These are phyloP conservation scores for Abscondita cerata DNA, from an alignment of 2,888 invertebrate species.

Conservation along the genomic window DNA sequence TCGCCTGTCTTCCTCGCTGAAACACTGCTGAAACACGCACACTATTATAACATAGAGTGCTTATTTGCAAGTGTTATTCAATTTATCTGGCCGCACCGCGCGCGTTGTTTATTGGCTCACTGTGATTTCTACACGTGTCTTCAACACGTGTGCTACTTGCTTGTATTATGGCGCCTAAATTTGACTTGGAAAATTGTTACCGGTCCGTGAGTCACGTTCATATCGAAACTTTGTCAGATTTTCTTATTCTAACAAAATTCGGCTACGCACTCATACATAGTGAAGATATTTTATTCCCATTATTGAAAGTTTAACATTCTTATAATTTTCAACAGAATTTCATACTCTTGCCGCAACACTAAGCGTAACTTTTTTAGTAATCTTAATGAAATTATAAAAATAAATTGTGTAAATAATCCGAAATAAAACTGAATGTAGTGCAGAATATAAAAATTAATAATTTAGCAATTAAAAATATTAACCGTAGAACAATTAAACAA, in stretches of 20 bases:
- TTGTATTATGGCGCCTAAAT: conserved; percentile 39
- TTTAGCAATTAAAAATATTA: too few species aligned
- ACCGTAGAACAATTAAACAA: too few species aligned
- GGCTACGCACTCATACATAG: neutral
- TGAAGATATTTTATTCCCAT: conserved; percentile 1
- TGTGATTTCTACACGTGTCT: conserved; percentile 59
- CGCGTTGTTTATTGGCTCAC: conserved; percentile 58
- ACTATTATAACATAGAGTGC: conserved; percentile 54
- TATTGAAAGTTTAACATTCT: neutral
- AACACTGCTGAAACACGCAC: conserved; percentile 52
- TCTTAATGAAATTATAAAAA: too few species aligned
- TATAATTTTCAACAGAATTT: neutral
- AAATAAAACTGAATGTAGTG: too few species aligned
- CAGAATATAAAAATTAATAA: too few species aligned
- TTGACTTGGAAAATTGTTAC: conserved; percentile 42
- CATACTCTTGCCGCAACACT: too few species aligned
- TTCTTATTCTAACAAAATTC: conserved; percentile 9
- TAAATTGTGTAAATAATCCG: too few species aligned
- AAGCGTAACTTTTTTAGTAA: too few species aligned
- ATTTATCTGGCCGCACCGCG: conserved; percentile 60
- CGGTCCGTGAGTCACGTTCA: conserved; percentile 45
- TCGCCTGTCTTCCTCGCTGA: conserved; percentile 52
- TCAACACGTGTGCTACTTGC: conserved; percentile 51
- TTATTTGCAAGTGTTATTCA: conserved; percentile 62
- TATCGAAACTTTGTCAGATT: conserved; percentile 26